A percentile compares a stretch with the other conserved stretches of the same genome.
Evolutionary conservation across 1,140 invertebrate genomes (phyloP).

Genomic region (Watersipora subatra): DNA sequence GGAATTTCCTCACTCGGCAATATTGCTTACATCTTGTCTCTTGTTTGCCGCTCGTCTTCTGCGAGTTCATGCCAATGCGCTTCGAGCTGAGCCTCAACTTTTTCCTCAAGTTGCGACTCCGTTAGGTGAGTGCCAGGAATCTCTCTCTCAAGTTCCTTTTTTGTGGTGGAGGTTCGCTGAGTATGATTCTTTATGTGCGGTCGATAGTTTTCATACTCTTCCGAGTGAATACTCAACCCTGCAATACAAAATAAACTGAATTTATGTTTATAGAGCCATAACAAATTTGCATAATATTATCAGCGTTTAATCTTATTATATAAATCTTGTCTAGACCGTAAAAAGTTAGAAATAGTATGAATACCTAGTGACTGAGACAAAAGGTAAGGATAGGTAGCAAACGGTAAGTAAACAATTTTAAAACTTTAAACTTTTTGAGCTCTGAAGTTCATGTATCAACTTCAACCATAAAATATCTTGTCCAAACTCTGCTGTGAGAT

Average conservation of each 20-base stretch:
- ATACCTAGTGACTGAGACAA: no score
- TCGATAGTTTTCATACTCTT: conserved; percentile 14
- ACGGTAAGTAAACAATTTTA: no score
- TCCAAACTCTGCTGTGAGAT: neutral
- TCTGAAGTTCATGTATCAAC: no score
- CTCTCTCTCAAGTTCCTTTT: neutral
- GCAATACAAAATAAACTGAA: neutral
- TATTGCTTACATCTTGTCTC: no score
- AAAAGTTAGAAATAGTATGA: no score
- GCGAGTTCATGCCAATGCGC: neutral
- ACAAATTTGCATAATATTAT: conserved; percentile 10
- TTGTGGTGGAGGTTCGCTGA: neutral
- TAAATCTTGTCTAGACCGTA: neutral
- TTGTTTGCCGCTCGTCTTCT: no score
- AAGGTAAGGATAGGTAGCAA: no score
- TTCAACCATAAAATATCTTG: no score
- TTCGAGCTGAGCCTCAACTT: conserved; percentile 19
- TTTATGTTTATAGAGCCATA: conserved; percentile 10
- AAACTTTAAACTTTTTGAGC: no score
- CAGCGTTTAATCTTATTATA: conserved; percentile 8
- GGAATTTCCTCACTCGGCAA: no score
- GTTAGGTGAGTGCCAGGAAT: conserved; percentile 25
- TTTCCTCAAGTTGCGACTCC: conserved; percentile 21
- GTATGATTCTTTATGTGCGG: neutral
- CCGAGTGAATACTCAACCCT: conserved; percentile 9